These are phyloP conservation scores for Paedocypris micromegethes DNA, from an alignment of 2,797 vertebrate species.

Conservation along the genomic window DNA sequence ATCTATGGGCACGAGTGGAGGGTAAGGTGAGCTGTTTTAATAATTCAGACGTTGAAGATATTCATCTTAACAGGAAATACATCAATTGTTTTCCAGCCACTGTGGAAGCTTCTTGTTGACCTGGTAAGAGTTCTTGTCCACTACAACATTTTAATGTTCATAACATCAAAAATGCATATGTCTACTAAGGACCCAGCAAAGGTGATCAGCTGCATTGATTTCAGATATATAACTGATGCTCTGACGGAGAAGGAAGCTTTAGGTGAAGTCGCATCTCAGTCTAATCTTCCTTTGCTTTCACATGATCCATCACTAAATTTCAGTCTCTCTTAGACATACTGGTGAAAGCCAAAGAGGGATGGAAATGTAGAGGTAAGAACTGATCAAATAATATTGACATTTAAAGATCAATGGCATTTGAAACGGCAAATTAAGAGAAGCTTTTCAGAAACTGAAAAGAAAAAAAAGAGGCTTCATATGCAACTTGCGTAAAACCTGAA, in stretches of 20 bases:
- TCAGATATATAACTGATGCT: slow-evolving; percentile 75
- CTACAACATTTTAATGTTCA: too few relatives aligned
- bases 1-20: slow-evolving; percentile 74
- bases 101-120: slow-evolving; percentile 76
- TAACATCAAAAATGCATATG: too few relatives aligned
- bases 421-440: too few relatives aligned
- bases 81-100: slow-evolving; percentile 57
- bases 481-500: too few relatives aligned
- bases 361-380: slow-evolving; percentile 70
- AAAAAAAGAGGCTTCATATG: too few relatives aligned
- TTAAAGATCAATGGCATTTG: too few relatives aligned
- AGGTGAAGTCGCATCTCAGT: slow-evolving; percentile 30
- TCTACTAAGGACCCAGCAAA: slow-evolving; percentile 62
- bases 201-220: slow-evolving; percentile 78
- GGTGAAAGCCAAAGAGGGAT: slow-evolving; percentile 62
- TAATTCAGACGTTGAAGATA: too few relatives aligned
- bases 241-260: slow-evolving; percentile 73
- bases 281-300: slow-evolving; percentile 5
- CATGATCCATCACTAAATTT: neutral
- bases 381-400: too few relatives aligned
- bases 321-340: slow-evolving; percentile 63
- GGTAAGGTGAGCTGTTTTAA: slow-evolving; percentile 62
- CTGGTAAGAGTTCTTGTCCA: slow-evolving; percentile 63
- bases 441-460: too few relatives aligned
- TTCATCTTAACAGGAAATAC: neutral